Evolutionary conservation across 2,797 vertebrate species (phyloP).

Genomic region (Falco biarmicus): DNA sequence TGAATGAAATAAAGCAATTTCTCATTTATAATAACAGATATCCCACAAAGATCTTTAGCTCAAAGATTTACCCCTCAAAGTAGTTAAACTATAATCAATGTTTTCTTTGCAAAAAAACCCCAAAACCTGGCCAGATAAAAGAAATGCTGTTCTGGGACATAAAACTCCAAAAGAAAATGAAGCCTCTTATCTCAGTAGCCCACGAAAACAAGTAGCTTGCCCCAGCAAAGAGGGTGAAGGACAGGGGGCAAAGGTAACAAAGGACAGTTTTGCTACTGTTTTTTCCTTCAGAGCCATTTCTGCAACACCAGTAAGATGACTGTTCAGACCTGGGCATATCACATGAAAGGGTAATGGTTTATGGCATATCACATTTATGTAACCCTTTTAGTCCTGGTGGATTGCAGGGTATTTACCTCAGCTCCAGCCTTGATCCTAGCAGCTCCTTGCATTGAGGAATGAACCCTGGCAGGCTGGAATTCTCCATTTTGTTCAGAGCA

Average conservation of each 20-base stretch:
- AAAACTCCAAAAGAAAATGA: background rate
- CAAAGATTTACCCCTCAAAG: background rate
- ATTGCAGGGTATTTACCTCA: background rate
- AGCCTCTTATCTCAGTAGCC: background rate
- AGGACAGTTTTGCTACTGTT: background rate
- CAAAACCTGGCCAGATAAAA: background rate
- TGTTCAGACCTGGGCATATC: background rate
- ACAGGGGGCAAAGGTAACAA: background rate
- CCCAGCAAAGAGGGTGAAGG: background rate
- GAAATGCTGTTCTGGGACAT: background rate
- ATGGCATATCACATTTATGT: background rate
- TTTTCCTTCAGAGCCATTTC: background rate
- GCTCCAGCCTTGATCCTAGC: background rate
- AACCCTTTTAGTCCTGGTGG: background rate
- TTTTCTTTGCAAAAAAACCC: background rate
- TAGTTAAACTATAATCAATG: background rate
- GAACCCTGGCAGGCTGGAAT: background rate
- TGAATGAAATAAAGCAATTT: background rate
- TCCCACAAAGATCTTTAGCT: background rate
- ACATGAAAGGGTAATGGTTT: background rate
- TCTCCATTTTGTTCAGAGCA: background rate
- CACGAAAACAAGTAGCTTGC: background rate
- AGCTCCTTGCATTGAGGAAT: background rate
- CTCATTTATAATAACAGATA: background rate
- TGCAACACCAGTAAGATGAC: background rate